Base-by-base conservation (phyloP, 1,140 invertebrate genomes). In the Carposina sasakii region DNA sequence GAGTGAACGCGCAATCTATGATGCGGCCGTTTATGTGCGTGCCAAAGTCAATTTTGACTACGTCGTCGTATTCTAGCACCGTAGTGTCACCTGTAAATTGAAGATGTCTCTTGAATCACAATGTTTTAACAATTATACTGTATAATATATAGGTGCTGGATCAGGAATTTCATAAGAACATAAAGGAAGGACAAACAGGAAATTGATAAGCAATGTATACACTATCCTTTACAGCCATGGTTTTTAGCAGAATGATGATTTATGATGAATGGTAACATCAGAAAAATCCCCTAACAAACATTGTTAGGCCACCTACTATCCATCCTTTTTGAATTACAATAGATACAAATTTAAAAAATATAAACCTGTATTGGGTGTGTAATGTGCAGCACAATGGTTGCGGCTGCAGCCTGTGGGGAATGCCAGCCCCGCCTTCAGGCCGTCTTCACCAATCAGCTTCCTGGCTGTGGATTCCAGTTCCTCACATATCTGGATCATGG, bases 31-130 rank as follows among this genome's bases (percentile, higher is more conserved):
- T 99, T 36, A 99, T 96, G 79, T 99, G 98, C 22, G 97, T 98
- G 44, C 98, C 98, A 87, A 99, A 99, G 86, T 99, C 98, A 72
- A 99, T 98, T 86, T 99, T 99, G 46, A 97, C 98, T 2, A 99
- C 98, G 87, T 99, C 98, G 76, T 99, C 97, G 69, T 96, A 95
- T 54, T 94, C 88, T 12, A 99, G 87, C 16, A 99, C 96, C 0
- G 98, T 99, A 2, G 90, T 88, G 85, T 99, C 98, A 12, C 98
- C 85, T 85, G 30, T 4, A 12, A 12, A 28, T 28, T 28, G 24
- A 6, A 28, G 6, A 28, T 28, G 12, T 28, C 12, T 28, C 24
- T 28, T 28, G 12, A 28, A 28, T 28, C 12, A 28, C 12, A 28
- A 6, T 28, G 24, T 12, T 12, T 28, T 12, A 28, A 28, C 24